Evolutionary conservation across 2,888 invertebrate species (phyloP).

Genomic region (Globia sparganii): DNA sequence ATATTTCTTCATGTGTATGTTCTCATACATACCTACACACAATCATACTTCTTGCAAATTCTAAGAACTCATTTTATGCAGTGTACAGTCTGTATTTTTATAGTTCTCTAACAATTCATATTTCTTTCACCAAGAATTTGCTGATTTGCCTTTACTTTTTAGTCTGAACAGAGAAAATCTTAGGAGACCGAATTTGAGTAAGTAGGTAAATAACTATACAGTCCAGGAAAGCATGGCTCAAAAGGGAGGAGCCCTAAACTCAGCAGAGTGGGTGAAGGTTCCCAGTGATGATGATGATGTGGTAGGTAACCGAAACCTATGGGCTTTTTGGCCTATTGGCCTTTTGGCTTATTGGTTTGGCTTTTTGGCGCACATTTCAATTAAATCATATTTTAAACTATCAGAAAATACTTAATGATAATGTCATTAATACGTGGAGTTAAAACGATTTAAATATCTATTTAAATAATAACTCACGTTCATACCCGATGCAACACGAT

Average conservation of each 20-base stretch:
- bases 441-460: conserved; percentile 21
- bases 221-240: not conserved
- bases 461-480: conserved; percentile 14
- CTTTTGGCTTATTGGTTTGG: not conserved
- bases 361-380: not conserved
- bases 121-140: not conserved
- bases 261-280: not conserved
- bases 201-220: not conserved
- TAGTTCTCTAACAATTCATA: not conserved
- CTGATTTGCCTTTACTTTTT: not conserved
- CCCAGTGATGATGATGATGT: not conserved
- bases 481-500: conserved; percentile 18
- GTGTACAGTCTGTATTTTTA: not conserved
- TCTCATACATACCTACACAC: not conserved
- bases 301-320: not conserved
- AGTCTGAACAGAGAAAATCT: no score
- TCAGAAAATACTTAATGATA: not conserved
- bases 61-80: not conserved
- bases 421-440: not conserved
- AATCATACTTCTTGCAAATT: not conserved
- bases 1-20: not conserved
- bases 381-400: not conserved
- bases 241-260: not conserved
- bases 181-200: no score
- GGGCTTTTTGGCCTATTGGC: not conserved